A percentile compares a stretch with the other conserved stretches of the same genome.
These are phyloP conservation scores for Dendronephthya gigantea DNA, from an alignment of 64 coral and sea anemone genomes.

Conservation along the genomic window DNA sequence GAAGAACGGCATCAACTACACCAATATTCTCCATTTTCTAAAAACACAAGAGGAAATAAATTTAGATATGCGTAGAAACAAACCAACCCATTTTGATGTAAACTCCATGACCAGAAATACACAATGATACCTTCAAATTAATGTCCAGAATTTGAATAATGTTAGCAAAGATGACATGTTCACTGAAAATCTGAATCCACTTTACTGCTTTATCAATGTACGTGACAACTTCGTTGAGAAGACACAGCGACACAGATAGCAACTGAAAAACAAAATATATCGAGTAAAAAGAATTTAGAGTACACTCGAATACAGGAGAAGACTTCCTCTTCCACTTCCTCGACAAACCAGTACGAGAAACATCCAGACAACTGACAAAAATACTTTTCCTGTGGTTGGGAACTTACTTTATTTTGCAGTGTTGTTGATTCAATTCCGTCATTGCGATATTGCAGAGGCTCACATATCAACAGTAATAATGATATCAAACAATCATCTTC, in stretches of 20 bases:
- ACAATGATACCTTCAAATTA: constrained; percentile 74
- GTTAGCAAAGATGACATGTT: constrained; percentile 90
- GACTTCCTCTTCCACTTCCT: neutral
- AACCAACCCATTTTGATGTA: neutral
- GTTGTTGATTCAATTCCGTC: constrained; percentile 41
- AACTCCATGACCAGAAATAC: neutral
- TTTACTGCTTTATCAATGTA: constrained; percentile 66
- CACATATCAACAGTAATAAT: constrained; percentile 71
- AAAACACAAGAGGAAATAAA: neutral
- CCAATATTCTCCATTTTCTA: constrained; percentile 66
- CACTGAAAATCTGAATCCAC: constrained; percentile 85
- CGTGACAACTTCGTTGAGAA: constrained; percentile 89
- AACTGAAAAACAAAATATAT: constrained; percentile 39
- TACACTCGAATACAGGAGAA: neutral
- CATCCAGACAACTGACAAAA: neutral
- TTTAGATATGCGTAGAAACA: neutral
- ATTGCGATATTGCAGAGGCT: constrained; percentile 63
- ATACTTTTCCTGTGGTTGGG: neutral
- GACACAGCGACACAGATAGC: constrained; percentile 63
- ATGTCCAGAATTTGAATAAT: constrained; percentile 63
- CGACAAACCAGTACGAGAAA: too few species aligned
- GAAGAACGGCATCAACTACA: constrained; percentile 72
- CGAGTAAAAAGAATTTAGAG: neutral
- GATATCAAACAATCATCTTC: constrained; percentile 24
- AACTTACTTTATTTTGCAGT: constrained; percentile 58